Conservation (phyloP, 2,888 invertebrate genomes). For the Strigamia maritima region DNA sequence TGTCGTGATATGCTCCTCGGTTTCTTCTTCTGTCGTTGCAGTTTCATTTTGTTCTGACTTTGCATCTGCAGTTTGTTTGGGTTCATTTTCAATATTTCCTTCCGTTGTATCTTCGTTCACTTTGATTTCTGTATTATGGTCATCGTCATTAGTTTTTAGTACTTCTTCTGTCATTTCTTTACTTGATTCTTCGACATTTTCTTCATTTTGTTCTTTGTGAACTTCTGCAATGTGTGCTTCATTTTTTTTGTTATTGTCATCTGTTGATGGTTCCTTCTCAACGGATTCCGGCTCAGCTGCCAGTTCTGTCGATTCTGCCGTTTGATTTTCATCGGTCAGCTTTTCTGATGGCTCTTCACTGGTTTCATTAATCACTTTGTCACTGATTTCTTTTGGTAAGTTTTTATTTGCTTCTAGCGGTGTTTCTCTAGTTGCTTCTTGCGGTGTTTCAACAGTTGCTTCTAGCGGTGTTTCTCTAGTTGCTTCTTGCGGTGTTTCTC, state of each 20-base stretch:
- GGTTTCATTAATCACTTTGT: conserved; percentile 37
- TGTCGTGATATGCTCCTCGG: not conserved
- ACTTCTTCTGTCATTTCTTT: not conserved
- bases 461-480: not conserved
- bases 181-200: no score
- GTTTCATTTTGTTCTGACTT: not conserved
- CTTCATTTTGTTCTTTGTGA: not conserved
- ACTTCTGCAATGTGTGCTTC: not conserved
- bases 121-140: not conserved
- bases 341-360: conserved; percentile 39
- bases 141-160: not conserved
- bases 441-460: not conserved
- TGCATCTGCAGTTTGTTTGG: not conserved
- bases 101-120: not conserved
- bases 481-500: not conserved
- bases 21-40: not conserved
- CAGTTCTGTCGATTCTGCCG: not conserved
- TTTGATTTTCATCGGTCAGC: not conserved
- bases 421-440: not conserved
- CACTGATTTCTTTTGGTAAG: not conserved
- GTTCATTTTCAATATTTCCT: not conserved
- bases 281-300: conserved; percentile 14
- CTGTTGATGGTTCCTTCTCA: conserved; percentile 2
- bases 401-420: conserved; percentile 36
- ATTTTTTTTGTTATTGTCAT: conserved; percentile 44